These are phyloP conservation scores for Macrobrachium nipponense DNA, from an alignment of 1,140 invertebrate species.

Conservation along the genomic window DNA sequence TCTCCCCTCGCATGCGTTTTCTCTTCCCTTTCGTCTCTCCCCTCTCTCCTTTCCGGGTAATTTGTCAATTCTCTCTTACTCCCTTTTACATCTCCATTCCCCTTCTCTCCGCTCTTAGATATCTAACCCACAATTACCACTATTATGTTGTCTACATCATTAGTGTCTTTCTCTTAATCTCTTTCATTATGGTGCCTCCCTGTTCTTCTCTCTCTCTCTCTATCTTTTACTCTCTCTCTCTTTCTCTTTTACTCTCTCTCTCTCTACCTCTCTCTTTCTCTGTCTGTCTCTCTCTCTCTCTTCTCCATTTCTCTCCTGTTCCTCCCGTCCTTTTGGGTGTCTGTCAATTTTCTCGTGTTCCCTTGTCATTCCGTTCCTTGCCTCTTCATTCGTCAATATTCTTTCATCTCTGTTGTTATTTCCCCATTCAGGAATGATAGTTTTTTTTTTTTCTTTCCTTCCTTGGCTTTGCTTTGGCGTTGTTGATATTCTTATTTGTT, in stretches of 20 bases:
- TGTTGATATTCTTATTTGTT: too few species aligned
- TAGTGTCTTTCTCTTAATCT: background rate
- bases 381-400: too few species aligned
- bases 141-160: slow-evolving; percentile 3
- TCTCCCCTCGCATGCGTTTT: background rate
- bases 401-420: too few species aligned
- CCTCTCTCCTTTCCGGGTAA: background rate
- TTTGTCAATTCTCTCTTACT: background rate
- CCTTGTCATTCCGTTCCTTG: background rate
- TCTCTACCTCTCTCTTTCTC: background rate
- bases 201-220: background rate
- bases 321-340: background rate
- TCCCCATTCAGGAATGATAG: too few species aligned
- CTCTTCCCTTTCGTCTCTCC: slow-evolving; percentile 3
- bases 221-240: background rate
- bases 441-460: too few species aligned
- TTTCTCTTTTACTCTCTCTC: background rate
- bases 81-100: background rate
- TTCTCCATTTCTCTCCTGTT: background rate
- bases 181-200: background rate
- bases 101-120: background rate
- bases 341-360: too few species aligned
- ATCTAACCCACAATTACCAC: slow-evolving; percentile 12
- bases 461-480: too few species aligned
- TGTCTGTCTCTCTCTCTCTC: background rate